Percentiles rank a stretch among this genome's conserved stretches.
Conservation (phyloP, 2,113 vertebrate genomes). For the Alces alces region DNA sequence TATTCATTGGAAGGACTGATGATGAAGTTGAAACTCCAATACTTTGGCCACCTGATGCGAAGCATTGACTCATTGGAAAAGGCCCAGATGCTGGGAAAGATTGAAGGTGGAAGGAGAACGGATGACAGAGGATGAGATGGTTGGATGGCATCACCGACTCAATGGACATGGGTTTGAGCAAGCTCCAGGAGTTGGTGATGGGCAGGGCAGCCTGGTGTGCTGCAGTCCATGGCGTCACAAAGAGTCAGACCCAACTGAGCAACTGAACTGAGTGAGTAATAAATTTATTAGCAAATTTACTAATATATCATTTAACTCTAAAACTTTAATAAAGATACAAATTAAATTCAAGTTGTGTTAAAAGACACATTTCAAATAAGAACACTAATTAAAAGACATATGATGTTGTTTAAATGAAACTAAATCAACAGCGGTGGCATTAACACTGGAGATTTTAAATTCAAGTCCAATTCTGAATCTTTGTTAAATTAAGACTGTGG, state of each 20-base stretch:
- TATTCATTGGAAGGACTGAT: not conserved
- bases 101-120: rapidly evolving
- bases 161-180: not conserved
- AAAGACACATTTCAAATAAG: not conserved
- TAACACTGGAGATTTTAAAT: not conserved
- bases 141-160: not conserved
- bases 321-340: not conserved
- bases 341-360: not conserved
- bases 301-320: not conserved
- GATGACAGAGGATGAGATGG: not conserved
- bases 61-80: not conserved
- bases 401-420: not conserved
- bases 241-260: not conserved
- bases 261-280: not conserved
- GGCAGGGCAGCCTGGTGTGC: not conserved
- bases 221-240: not conserved
- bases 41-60: not conserved
- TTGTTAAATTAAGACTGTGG: not conserved
- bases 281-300: not conserved
- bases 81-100: not conserved
- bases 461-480: not conserved
- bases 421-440: not conserved
- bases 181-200: not conserved
- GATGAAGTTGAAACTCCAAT: not conserved
- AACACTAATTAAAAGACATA: not conserved